Evolutionary conservation across 2,113 vertebrate species (phyloP), one percentile per base, ranked within the genome.

Genomic region (Peromyscus polionotus): DNA sequence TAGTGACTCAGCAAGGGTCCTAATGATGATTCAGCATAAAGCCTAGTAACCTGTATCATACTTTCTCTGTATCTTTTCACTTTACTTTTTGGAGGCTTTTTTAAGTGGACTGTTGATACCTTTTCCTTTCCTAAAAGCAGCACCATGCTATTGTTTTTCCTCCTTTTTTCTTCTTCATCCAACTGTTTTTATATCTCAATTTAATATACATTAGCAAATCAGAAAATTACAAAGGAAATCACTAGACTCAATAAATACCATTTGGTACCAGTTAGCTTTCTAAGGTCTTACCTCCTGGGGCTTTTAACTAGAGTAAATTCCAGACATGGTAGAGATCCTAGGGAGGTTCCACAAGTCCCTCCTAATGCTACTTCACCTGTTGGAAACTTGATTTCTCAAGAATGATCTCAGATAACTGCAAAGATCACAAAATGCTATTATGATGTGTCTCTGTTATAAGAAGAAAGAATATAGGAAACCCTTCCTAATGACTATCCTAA

Each of bases 81-180:
- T 54, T 88, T 72, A 72, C 51, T 70, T 93, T 91, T 80, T 86
- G 12, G 45, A 63, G 70, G 28, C 17, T 65, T 83, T 96, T 94
- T 81, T 54, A 79, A 91, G 31, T 91, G 59, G 83, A 73, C 26
- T 94, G 5, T 73, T 91, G 54, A 77, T 7, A 67, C 68, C 28
- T 84, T 87, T 84, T 87, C 39, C 36, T 95, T 83, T 20, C n/a
- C 14, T 94, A 84, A 87, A 92, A 94, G 48, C 45, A 94, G 28
- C 36, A 89, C 45, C 19, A n/a, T 70, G 31, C 24, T 68, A 31
- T 19, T 88, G 80, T 36, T 72, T 33, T 93, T 54, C 89, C 39
- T 11, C 36, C 12, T 4, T 68, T 95, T 19, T 19, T 28, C 39
- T 22, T 89, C 31, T 73, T 75, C 3, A 84, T 11, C 31, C 93